Evolutionary conservation across 1,140 invertebrate genomes (phyloP).

Genomic region (Calliopsis andreniformis): DNA sequence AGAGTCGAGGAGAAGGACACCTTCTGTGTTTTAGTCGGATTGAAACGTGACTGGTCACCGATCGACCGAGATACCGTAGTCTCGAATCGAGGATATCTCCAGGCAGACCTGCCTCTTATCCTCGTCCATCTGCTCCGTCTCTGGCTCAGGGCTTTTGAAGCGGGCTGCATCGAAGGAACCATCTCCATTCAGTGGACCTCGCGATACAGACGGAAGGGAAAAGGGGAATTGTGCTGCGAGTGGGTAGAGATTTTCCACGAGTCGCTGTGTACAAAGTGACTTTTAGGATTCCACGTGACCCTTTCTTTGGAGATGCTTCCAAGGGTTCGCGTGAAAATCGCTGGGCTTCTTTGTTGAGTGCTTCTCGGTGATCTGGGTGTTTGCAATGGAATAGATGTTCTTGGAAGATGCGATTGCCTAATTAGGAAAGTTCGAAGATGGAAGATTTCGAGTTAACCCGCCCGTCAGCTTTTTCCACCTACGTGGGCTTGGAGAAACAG

Average conservation of each 20-base stretch:
- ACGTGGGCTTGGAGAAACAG: no score
- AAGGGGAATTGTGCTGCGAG: constrained; percentile 40
- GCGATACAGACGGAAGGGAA: constrained; percentile 28
- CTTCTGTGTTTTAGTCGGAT: constrained; percentile 26
- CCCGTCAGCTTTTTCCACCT: no score
- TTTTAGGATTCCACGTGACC: constrained; percentile 21
- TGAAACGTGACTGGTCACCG: constrained; percentile 61
- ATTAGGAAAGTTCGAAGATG: no score
- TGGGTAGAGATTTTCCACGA: constrained; percentile 9
- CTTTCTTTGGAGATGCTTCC: neutral
- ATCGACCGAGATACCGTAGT: constrained; percentile 56
- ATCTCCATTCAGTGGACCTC: constrained; percentile 58
- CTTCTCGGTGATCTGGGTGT: neutral
- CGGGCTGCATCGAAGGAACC: constrained; percentile 49
- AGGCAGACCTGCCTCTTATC: constrained; percentile 45
- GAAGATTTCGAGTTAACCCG: no score
- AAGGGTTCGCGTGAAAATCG: neutral
- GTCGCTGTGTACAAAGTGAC: constrained; percentile 36
- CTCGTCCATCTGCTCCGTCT: constrained; percentile 48
- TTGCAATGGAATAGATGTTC: neutral
- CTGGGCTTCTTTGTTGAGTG: neutral
- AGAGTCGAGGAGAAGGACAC: neutral
- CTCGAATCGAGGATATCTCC: constrained; percentile 58
- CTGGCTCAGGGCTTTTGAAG: constrained; percentile 49
- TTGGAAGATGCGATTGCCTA: neutral